Evolutionary conservation across 2,797 vertebrate species (phyloP).

Genomic region (Xerus rutilus): DNA sequence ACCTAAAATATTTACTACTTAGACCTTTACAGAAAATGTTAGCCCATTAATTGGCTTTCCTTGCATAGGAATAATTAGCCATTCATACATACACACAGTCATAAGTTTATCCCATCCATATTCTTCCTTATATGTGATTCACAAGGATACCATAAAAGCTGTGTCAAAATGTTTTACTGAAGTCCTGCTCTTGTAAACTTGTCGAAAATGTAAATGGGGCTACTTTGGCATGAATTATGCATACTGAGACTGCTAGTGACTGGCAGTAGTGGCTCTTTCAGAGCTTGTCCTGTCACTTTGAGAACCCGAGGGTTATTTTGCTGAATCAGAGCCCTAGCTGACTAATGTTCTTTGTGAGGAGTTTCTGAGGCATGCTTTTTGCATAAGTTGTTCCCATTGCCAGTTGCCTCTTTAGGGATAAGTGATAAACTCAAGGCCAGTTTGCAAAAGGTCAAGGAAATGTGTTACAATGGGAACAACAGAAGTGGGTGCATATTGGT

Average conservation of each 20-base stretch:
- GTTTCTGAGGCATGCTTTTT: slow-evolving; percentile 7
- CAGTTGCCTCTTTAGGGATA: background rate
- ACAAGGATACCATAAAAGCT: background rate
- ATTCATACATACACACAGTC: background rate
- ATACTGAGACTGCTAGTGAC: background rate
- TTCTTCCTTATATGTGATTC: background rate
- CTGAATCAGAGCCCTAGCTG: slow-evolving; percentile 14
- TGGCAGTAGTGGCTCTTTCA: slow-evolving; percentile 10
- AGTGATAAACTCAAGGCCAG: slow-evolving; percentile 27
- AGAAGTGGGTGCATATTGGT: background rate
- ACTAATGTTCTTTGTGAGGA: slow-evolving; percentile 5
- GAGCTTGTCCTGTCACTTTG: background rate
- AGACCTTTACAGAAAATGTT: background rate
- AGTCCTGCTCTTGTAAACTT: background rate
- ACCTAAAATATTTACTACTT: background rate
- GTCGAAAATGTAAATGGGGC: background rate
- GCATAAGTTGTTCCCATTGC: background rate
- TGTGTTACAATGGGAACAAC: background rate
- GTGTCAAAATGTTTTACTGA: slow-evolving; percentile 26
- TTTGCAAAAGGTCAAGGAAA: slow-evolving; percentile 37
- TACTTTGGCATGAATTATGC: background rate
- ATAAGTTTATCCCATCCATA: background rate
- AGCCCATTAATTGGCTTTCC: background rate
- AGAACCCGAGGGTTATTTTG: slow-evolving; percentile 13
- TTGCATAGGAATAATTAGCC: background rate